A percentile compares a stretch with the other conserved stretches of the same genome.
These are phyloP conservation scores for Marasmarcha lunaedactyla DNA, from an alignment of 2,888 invertebrate species.

Conservation along the genomic window DNA sequence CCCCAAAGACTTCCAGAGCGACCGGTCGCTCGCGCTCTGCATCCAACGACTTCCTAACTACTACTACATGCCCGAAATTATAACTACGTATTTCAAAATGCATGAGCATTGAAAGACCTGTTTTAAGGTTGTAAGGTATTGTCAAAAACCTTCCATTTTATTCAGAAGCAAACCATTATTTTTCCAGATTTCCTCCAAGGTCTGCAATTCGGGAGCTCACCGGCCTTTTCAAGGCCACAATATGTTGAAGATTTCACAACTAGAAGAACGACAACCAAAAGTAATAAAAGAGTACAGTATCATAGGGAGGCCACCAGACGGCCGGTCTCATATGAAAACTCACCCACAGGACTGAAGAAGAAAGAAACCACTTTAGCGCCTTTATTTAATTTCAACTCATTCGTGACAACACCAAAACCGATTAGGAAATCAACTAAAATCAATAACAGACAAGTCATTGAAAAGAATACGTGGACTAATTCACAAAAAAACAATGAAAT, in stretches of 20 bases:
- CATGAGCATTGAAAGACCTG: too few species aligned
- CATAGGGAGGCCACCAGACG: constrained; percentile 2
- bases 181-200: constrained; percentile 41
- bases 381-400: constrained; percentile 9
- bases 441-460: not conserved
- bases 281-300: constrained; percentile 2
- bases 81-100: too few species aligned
- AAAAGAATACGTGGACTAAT: not conserved
- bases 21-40: too few species aligned
- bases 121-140: too few species aligned
- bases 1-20: too few species aligned
- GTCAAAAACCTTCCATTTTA: not conserved
- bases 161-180: not conserved
- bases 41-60: too few species aligned
- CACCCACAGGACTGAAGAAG: constrained; percentile 9
- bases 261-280: constrained; percentile 13
- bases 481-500: constrained; percentile 1
- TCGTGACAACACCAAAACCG: constrained; percentile 16
- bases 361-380: constrained; percentile 17
- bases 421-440: constrained; percentile 18
- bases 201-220: constrained; percentile 18
- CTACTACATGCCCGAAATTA: too few species aligned
- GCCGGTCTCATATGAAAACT: constrained; percentile 3
- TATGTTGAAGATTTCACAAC: constrained; percentile 11
- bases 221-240: constrained; percentile 6